These are phyloP conservation scores for Peromyscus aztecus DNA, from an alignment of 2,797 vertebrate species.

Conservation along the genomic window DNA sequence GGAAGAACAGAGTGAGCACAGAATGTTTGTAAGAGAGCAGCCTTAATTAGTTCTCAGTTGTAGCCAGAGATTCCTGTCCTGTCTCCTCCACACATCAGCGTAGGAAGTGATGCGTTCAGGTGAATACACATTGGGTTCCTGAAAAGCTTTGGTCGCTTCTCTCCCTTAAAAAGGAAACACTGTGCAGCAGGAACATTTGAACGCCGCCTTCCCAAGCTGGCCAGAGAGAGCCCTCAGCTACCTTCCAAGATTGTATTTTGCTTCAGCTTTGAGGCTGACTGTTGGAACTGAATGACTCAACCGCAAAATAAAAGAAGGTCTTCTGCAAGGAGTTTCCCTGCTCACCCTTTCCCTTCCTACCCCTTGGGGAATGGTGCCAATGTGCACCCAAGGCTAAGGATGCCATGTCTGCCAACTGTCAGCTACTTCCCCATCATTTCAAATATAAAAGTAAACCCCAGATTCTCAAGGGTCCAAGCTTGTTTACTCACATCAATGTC, in stretches of 20 bases:
- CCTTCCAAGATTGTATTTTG: constrained; percentile 53
- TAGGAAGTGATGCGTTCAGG: constrained; percentile 85
- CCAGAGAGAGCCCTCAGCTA: background rate
- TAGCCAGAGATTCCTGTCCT: constrained; percentile 87
- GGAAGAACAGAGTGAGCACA: constrained; percentile 86
- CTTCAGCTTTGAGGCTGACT: constrained; percentile 25
- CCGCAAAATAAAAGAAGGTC: constrained; percentile 43
- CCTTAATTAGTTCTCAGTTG: constrained; percentile 89
- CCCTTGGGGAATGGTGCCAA: constrained; percentile 32
- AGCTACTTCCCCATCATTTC: constrained; percentile 37
- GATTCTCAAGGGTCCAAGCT: constrained; percentile 66
- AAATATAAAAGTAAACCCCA: constrained; percentile 60
- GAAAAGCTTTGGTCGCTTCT: constrained; percentile 77
- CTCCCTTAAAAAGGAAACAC: constrained; percentile 43
- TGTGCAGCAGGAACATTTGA: background rate
- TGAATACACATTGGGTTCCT: constrained; percentile 86
- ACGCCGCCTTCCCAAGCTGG: constrained; percentile 24
- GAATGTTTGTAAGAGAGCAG: constrained; percentile 86
- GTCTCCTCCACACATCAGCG: constrained; percentile 87
- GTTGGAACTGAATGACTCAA: constrained; percentile 59
- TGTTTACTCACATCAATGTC: constrained; percentile 68
- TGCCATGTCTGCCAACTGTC: constrained; percentile 47
- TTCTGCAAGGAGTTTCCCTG: constrained; percentile 40
- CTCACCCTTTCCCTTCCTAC: background rate
- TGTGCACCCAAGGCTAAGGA: background rate